Percentiles rank a stretch among this genome's conserved stretches.
These are phyloP conservation scores for Mico argentatus DNA, from an alignment of 2,797 vertebrate genomes.

Conservation along the genomic window DNA sequence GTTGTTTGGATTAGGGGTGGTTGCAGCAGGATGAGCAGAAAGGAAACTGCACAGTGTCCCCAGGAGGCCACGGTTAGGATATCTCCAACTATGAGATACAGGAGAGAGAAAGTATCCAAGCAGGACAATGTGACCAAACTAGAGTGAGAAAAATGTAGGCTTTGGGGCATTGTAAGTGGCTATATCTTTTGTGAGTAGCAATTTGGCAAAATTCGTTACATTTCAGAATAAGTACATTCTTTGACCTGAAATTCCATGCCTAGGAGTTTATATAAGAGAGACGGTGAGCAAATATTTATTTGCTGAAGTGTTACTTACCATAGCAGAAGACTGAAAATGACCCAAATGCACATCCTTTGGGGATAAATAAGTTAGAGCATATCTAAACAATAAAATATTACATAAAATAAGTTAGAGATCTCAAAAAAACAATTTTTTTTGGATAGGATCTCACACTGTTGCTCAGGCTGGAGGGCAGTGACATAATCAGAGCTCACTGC, in stretches of 20 bases:
- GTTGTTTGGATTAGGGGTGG: background rate
- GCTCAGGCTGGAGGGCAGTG: background rate
- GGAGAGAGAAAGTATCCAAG: background rate
- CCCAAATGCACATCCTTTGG: background rate
- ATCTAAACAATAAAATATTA: background rate
- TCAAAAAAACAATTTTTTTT: background rate
- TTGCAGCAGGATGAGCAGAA: background rate
- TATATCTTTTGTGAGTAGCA: background rate
- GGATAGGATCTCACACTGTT: background rate
- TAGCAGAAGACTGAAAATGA: background rate
- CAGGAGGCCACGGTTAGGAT: background rate
- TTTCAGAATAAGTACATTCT: constrained; percentile 24
- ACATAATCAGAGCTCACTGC: background rate
- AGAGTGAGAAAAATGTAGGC: background rate
- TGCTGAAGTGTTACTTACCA: background rate
- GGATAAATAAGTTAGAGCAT: background rate
- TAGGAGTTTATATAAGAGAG: background rate
- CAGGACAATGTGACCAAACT: background rate
- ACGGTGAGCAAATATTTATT: background rate
- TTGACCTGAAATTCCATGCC: background rate
- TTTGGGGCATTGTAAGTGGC: background rate
- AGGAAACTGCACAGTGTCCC: background rate
- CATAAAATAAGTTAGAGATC: background rate
- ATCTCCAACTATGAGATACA: background rate
- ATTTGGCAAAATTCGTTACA: background rate